Evolutionary conservation across 2,888 invertebrate genomes (phyloP).

Genomic region (Ophion ventricosus): DNA sequence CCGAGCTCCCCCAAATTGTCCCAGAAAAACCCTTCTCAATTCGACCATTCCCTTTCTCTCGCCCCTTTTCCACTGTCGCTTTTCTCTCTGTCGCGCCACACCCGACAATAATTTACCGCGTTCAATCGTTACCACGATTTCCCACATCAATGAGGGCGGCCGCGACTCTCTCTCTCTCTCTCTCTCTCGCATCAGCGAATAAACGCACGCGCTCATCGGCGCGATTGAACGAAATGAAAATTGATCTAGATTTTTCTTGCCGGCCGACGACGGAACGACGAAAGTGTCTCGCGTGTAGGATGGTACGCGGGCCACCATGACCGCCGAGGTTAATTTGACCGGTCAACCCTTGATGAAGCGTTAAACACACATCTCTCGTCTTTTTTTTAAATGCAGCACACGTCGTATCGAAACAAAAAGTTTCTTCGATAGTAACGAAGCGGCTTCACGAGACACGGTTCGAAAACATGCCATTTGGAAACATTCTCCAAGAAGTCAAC

Average conservation of each 20-base stretch:
- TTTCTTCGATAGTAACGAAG: conserved; percentile 10
- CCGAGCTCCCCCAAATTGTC: conserved; percentile 50
- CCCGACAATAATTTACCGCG: conserved; percentile 36
- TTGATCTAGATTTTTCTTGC: conserved; percentile 66
- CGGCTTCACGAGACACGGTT: neutral
- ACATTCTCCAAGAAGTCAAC: too few relatives aligned
- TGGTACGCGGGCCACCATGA: conserved; percentile 55
- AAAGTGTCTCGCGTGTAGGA: conserved; percentile 48
- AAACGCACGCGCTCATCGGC: conserved; percentile 41
- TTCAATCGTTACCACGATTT: conserved; percentile 63
- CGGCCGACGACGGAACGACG: conserved; percentile 33
- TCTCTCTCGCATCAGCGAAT: conserved; percentile 51
- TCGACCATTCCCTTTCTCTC: neutral
- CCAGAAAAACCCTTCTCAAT: conserved; percentile 49
- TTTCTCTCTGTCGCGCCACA: conserved; percentile 27
- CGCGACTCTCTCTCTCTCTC: conserved; percentile 54
- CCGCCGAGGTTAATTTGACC: conserved; percentile 49
- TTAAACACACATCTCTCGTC: conserved; percentile 25
- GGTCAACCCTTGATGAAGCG: conserved; percentile 46
- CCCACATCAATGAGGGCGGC: conserved; percentile 67
- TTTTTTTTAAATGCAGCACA: conserved; percentile 27
- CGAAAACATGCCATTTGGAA: too few relatives aligned
- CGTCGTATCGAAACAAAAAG: conserved; percentile 29
- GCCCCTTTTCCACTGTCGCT: neutral
- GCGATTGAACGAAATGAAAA: conserved; percentile 64